Conservation (phyloP, 2,888 invertebrate genomes). For the Hypsopygia costalis region DNA sequence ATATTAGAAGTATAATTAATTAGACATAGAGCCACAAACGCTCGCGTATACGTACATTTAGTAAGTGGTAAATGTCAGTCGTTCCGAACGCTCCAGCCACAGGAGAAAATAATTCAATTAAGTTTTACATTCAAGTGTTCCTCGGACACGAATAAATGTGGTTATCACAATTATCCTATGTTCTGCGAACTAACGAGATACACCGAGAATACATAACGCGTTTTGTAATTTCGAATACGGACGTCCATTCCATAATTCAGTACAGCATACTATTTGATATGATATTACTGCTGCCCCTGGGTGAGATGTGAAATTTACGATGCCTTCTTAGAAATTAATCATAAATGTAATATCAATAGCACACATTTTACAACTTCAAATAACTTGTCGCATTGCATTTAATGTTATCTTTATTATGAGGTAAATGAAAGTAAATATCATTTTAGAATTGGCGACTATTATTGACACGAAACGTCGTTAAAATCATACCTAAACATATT, state of each 20-base stretch:
- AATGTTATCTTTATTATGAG: too few species aligned
- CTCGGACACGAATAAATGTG: constrained; percentile 58
- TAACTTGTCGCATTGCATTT: too few species aligned
- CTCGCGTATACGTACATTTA: neutral
- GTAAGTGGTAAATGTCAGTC: neutral
- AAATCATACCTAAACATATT: too few species aligned
- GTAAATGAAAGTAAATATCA: too few species aligned
- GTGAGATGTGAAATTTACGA: too few species aligned
- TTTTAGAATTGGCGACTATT: too few species aligned
- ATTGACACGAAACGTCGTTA: too few species aligned
- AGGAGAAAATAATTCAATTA: constrained; percentile 64
- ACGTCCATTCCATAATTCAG: constrained; percentile 13
- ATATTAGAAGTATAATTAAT: neutral
- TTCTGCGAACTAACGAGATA: constrained; percentile 52
- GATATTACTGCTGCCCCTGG: too few species aligned
- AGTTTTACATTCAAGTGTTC: constrained; percentile 59
- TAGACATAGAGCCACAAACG: constrained; percentile 2
- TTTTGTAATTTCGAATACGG: constrained; percentile 28
- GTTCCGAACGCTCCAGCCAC: constrained; percentile 27
- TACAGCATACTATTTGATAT: constrained; percentile 6
- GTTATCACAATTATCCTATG: constrained; percentile 69
- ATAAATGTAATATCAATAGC: too few species aligned
- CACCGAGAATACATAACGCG: constrained; percentile 25
- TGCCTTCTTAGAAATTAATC: too few species aligned
- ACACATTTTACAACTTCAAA: too few species aligned